phyloP scores from a whole-genome alignment of 2,888 invertebrate genomes.

The Hypselothyrea guttata region DNA sequence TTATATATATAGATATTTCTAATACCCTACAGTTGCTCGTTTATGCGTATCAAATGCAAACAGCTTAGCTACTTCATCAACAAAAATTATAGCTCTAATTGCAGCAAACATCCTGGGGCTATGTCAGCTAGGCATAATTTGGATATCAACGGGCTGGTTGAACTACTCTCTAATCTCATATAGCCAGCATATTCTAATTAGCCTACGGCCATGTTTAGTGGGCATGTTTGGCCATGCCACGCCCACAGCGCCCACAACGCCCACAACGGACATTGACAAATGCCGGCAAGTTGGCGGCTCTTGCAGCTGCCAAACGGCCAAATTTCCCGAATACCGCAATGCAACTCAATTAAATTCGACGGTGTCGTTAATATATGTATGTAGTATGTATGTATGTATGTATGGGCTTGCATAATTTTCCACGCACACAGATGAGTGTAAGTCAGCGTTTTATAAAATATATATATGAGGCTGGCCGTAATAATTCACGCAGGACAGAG shows the following conservation, averaged over 20 bases:
- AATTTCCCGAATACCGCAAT: slow-evolving; percentile 45
- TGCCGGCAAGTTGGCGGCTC: slow-evolving; percentile 21
- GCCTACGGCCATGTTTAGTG: neutral
- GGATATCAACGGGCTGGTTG: slow-evolving; percentile 35
- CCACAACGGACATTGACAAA: slow-evolving; percentile 27
- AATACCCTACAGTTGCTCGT: no score
- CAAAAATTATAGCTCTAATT: no score
- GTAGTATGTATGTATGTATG: no score
- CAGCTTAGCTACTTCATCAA: no score
- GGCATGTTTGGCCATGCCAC: neutral
- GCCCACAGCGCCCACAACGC: neutral
- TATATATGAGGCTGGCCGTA: slow-evolving; percentile 57
- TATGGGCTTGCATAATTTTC: slow-evolving; percentile 70
- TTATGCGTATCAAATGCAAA: no score
- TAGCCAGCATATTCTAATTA: neutral
- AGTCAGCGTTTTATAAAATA: slow-evolving; percentile 62
- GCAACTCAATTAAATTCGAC: slow-evolving; percentile 74
- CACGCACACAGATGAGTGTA: slow-evolving; percentile 11
- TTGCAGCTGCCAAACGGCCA: slow-evolving; percentile 51
- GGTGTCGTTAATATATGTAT: slow-evolving; percentile 37
- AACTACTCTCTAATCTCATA: slow-evolving; percentile 22
- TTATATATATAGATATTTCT: no score
- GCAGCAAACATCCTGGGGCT: no score
- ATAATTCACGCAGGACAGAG: slow-evolving; percentile 62
- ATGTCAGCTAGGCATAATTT: slow-evolving; percentile 24